Evolutionary conservation across 2,888 invertebrate genomes (phyloP), one percentile per base, ranked within the genome.

Genomic region (Platynereis dumerilii): DNA sequence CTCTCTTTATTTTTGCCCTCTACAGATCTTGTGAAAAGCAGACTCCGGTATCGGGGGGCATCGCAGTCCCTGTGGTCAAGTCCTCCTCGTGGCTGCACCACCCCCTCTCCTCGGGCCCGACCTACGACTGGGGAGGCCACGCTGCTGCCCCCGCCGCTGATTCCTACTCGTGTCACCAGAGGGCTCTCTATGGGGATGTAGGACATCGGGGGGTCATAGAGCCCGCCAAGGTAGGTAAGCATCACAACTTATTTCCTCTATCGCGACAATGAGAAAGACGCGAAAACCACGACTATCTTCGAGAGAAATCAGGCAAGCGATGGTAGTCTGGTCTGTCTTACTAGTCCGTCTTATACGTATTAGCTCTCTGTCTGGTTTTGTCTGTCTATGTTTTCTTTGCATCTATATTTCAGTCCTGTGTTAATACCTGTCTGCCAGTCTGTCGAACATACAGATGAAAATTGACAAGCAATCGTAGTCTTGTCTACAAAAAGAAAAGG

Each of bases 1-100:
- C 34, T 34, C 34, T 34, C 34, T 7, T 48, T 48, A 42, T 48
- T 20, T 12, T 53, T 61, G n/a, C 65, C n/a, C n/a, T n/a, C n/a
- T n/a, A 22, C 68, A 79, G 80, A 60, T 73, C 76, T 39, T 79
- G 76, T 72, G 77, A 78, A 59, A 80, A 80, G 64, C 78, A 79
- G 65, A 68, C 75, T 29, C 56, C 29, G n/a, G 15, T 52, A 1
- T n/a, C 63, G 2, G 63, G 56, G 2, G 64, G 62, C 53, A 69
- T 64, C 24, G 69, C 69, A 10, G 64, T 67, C 17, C 69, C 69
- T n/a, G 67, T 69, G 22, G 69, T 67, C 26, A 69, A 69, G 55
- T 67, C 69, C 22, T 69, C 69, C 34, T 63, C 58, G 65, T 80
- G 80, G 76, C 68, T 77, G 57, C 77, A 78, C 60, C 75, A 77